Base-by-base conservation (phyloP, 2,113 vertebrate species). In the Dermatemys mawii region DNA sequence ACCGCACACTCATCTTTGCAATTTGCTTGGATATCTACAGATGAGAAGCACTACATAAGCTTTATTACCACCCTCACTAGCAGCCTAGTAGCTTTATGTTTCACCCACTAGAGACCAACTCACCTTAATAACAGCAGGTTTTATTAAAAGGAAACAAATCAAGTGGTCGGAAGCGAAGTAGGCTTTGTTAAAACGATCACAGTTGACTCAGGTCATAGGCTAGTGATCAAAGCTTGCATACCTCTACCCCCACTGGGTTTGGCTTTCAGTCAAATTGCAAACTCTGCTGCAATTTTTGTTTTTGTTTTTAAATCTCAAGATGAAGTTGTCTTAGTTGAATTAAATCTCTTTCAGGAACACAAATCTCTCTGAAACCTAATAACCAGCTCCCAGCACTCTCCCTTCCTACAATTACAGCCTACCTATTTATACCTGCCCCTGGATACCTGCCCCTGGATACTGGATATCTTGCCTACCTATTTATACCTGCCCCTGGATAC, bases 361-460 rank as follows among this genome's bases (percentile, higher is more conserved):
- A 1, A 86, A 5, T 86, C 84, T 76, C 67, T 76, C 27, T 41
- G 92, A 86, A 82, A 70, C n/a, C 90, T 50, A 94, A 91, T 94
- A 95, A 84, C 91, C 82, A 82, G 89, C 94, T 91, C 94, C 84
- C 96, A 90, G 91, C 89, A 94, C 83, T 93, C 48, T 87, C 93
- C 91, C 94, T 29, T 86, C 79, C 55, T 32, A 14, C 12, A 60
- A 60, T 60, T 60, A 90, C 91, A 95, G 95, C n/a, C n/a, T n/a
- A n/a, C n/a, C n/a, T n/a, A n/a, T n/a, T n/a, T n/a, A n/a, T n/a
- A n/a, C n/a, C n/a, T n/a, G n/a, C n/a, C n/a, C n/a, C n/a, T n/a
- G n/a, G n/a, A n/a, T n/a, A n/a, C n/a, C n/a, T n/a, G n/a, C n/a
- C n/a, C n/a, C n/a, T n/a, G n/a, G n/a, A n/a, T n/a, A n/a, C n/a